A percentile compares a stretch with the other conserved stretches of the same genome.
phyloP scores from a whole-genome alignment of 64 coral and sea anemone species.

The Orbicella faveolata region DNA sequence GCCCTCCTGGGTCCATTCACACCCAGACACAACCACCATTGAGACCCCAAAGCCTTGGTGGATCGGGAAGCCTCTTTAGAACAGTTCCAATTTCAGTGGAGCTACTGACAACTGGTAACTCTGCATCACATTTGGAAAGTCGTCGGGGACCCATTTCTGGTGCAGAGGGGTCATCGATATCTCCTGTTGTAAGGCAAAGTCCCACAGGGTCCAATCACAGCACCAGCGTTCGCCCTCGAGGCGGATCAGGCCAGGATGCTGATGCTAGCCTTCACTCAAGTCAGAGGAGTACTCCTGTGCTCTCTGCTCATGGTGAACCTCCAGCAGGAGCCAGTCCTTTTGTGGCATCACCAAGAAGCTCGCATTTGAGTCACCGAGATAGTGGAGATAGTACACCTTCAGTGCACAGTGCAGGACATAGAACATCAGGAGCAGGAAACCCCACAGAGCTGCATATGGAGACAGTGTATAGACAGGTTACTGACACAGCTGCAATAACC shows the following conservation, averaged over 20 bases:
- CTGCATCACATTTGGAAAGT: not conserved
- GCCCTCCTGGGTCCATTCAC: not conserved
- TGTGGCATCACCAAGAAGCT: not conserved
- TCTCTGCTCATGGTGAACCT: not conserved
- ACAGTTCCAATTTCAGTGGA: constrained; percentile 2
- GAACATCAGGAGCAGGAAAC: not conserved
- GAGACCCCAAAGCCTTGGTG: constrained; percentile 5
- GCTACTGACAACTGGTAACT: not conserved
- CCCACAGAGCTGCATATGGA: constrained; percentile 29
- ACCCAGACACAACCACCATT: not conserved
- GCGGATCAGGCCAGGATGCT: not conserved
- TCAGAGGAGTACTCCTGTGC: constrained; percentile 34
- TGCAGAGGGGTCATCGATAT: not conserved
- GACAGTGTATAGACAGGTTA: not conserved
- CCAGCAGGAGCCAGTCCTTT: not conserved
- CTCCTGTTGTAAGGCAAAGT: constrained; percentile 7
- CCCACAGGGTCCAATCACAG: constrained; percentile 1
- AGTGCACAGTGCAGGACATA: constrained; percentile 4
- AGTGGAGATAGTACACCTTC: not conserved
- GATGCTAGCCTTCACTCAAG: constrained; percentile 21
- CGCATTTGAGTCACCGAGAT: not conserved
- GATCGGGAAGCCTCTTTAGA: not conserved
- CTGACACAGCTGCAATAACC: not conserved
- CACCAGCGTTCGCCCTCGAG: not conserved
- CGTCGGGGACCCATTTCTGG: not conserved